Evolutionary conservation across 2,113 vertebrate species (phyloP), one percentile per base, ranked within the genome.

Genomic region (Psittacula cyanocephala): DNA sequence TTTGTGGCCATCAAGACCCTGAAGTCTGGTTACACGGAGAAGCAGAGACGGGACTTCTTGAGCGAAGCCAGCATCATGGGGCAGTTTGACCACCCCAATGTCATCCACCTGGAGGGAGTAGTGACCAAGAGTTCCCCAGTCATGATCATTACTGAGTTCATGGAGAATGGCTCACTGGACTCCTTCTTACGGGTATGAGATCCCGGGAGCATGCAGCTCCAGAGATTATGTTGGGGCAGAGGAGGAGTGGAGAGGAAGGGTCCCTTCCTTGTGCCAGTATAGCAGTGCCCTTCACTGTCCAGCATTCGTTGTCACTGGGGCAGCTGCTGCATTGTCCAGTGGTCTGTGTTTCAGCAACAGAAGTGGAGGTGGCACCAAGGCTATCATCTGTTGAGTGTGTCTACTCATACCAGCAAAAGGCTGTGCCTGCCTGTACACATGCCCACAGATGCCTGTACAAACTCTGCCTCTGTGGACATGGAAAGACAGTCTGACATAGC

Each of bases 11-110:
- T 99, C 95, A 99, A 99, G 94, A 99, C 99, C 0, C 98, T 99
- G 68, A 99, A 99, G 96, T 98, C 99, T 0, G 99, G 99, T 62
- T 99, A 99, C 95, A 99, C 99, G 0, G 99, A 99, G 91, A 99
- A 99, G 96, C 99, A 99, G 91, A 97, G 99, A 64, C 93, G 99
- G 71, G 99, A 99, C 96, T 99, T 99, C 96, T 97, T 99, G 92
- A 99, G 99, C 0, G 99, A 99, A 95, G 99, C 99, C 79, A 99
- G 99, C 98, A 99, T 99, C 98, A 99, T 99, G 99, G 99, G 98
- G 19, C 99, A 99, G 97, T 99, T 99, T 0, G 99, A 99, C 95
- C 99, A 99, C 84, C 99, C 99, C 75, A 99, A 99, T 2, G 98
- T 99, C 97, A 99, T 99, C 97, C 99, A 99, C 90, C 97, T 99